Conservation (phyloP, 2,888 invertebrate species). For the Geophilus truncorum region DNA sequence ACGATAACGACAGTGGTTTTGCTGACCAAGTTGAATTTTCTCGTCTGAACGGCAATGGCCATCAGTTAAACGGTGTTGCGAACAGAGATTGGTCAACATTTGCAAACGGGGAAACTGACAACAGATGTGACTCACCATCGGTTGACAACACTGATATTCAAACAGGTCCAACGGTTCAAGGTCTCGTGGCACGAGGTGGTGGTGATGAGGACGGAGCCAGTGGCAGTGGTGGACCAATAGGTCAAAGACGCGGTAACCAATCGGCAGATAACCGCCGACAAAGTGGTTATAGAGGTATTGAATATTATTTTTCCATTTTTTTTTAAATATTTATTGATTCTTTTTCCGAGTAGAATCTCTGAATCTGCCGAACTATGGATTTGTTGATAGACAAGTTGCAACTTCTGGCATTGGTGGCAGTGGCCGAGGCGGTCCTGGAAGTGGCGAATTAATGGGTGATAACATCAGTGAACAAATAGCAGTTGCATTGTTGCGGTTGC, state of each 20-base stretch:
- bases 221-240: background rate
- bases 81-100: background rate
- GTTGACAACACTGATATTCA: too few species aligned
- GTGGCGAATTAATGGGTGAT: background rate
- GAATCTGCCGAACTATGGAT: conserved; percentile 2
- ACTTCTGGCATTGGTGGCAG: conserved; percentile 29
- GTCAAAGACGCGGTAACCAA: background rate
- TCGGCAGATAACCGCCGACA: background rate
- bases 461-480: conserved; percentile 38
- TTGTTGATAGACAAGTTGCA: background rate
- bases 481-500: conserved; percentile 34
- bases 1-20: conserved; percentile 32
- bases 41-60: background rate
- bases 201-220: conserved; percentile 22
- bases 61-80: background rate
- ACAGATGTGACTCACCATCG: background rate
- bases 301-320: background rate
- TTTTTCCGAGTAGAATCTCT: background rate
- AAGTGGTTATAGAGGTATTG: conserved; percentile 3
- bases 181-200: conserved; percentile 18
- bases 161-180: conserved; percentile 7
- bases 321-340: too few species aligned
- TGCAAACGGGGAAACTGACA: background rate
- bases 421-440: conserved; percentile 17
- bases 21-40: conserved; percentile 25